Conservation (phyloP, 1,140 invertebrate species). For the Trichonephila clavipes region DNA sequence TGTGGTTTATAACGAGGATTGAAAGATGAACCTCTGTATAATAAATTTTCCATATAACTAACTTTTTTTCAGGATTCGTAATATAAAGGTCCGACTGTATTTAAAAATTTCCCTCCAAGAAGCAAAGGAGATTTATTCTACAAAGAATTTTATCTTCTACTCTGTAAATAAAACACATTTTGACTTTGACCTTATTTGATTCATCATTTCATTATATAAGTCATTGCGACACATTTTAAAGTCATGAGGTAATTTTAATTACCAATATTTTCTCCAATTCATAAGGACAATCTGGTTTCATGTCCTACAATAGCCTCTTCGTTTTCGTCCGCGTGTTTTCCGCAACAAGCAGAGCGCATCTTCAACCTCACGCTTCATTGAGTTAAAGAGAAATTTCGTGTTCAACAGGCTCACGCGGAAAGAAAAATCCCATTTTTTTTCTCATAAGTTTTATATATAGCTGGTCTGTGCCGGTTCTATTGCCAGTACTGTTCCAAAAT, state of each 20-base stretch:
- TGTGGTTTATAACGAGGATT: too few species aligned
- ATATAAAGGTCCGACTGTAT: too few species aligned
- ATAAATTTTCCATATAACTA: too few species aligned
- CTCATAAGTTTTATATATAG: background rate
- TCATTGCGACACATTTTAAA: background rate
- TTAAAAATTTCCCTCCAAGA: too few species aligned
- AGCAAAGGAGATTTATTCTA: too few species aligned
- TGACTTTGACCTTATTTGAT: too few species aligned
- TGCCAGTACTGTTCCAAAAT: too few species aligned
- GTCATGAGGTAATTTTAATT: background rate
- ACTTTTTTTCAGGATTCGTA: too few species aligned
- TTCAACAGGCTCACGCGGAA: background rate
- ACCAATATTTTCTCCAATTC: background rate
- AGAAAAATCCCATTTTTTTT: background rate
- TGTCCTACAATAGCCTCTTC: background rate
- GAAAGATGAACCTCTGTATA: too few species aligned
- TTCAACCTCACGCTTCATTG: background rate
- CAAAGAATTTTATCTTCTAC: too few species aligned
- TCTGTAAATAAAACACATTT: too few species aligned
- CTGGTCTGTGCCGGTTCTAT: background rate
- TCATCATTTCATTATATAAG: too few species aligned
- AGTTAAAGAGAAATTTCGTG: background rate
- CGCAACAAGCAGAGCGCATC: background rate
- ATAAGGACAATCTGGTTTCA: background rate
- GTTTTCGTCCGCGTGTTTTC: background rate